phyloP scores from a whole-genome alignment of 2,797 vertebrate genomes.

The Eupleurogrammus muticus region DNA sequence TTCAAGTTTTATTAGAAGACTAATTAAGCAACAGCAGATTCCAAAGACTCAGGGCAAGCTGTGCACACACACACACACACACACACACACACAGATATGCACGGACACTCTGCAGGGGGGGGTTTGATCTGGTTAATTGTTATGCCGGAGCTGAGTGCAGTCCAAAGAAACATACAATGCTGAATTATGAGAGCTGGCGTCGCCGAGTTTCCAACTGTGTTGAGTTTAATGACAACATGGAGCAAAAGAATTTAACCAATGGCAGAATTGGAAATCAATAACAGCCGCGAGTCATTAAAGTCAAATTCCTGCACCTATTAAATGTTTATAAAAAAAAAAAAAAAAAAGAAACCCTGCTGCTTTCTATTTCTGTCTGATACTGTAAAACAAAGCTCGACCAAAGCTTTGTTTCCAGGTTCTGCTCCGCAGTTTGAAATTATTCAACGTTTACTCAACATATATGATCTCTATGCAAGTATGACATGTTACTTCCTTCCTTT shows the following conservation, averaged over 20 bases:
- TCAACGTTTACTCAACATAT: background rate
- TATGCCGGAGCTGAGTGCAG: conserved; percentile 29
- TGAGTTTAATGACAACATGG: conserved; percentile 1
- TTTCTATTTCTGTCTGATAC: background rate
- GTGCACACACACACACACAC: conserved; percentile 1
- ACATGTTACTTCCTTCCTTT: background rate
- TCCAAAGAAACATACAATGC: conserved; percentile 20
- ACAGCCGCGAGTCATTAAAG: too few relatives aligned
- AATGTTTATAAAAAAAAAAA: too few relatives aligned
- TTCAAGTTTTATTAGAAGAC: conserved; percentile 55
- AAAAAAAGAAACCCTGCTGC: too few relatives aligned
- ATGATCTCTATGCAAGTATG: background rate
- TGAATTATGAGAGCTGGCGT: conserved; percentile 31
- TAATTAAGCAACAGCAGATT: conserved; percentile 64
- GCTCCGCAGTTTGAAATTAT: background rate
- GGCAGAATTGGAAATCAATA: background rate
- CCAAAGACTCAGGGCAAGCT: conserved; percentile 31
- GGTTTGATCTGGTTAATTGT: conserved; percentile 35
- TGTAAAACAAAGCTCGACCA: background rate
- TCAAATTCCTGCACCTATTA: too few relatives aligned
- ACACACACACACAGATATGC: conserved; percentile 24
- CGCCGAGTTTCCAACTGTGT: conserved; percentile 27
- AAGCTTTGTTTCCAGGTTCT: background rate
- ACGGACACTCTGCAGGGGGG: conserved; percentile 10
- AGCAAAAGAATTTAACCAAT: conserved; percentile 19